A percentile compares a stretch with the other conserved stretches of the same genome.
phyloP scores from a whole-genome alignment of 2,797 vertebrate species.

The Crypturellus tataupa region DNA sequence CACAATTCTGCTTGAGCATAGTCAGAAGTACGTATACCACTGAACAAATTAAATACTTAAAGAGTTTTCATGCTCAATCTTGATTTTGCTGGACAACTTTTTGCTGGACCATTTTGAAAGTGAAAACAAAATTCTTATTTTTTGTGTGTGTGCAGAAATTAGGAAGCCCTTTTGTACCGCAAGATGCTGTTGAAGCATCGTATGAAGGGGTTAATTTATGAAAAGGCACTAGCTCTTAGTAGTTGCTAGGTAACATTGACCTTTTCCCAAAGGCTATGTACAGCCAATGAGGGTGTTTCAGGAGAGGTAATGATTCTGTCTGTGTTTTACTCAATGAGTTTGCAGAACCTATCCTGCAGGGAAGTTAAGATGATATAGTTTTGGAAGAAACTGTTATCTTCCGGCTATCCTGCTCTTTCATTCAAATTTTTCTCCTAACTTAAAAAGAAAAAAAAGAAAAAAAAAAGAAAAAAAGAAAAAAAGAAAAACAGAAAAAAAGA shows the following conservation, averaged over 20 bases:
- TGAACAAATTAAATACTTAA: constrained; percentile 2
- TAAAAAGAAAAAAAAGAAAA: not conserved
- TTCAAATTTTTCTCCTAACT: not conserved
- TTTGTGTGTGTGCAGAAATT: not conserved
- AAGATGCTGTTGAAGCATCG: not conserved
- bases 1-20: constrained; percentile 4
- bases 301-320: constrained; percentile 4
- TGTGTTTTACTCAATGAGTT: not conserved
- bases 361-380: not conserved
- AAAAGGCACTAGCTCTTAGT: constrained; percentile 6
- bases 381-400: not conserved
- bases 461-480: not conserved
- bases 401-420: not conserved
- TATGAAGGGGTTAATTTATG: constrained; percentile 61
- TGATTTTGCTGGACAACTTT: not conserved
- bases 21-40: not conserved
- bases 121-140: not conserved
- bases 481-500: not conserved
- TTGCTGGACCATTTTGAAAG: not conserved
- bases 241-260: constrained; percentile 71
- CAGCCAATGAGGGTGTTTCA: not conserved
- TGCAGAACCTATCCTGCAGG: not conserved
- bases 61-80: not conserved
- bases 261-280: constrained; percentile 58
- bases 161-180: not conserved